Conservation (phyloP, 2,888 invertebrate genomes). For the Ariolimax columbianus region DNA sequence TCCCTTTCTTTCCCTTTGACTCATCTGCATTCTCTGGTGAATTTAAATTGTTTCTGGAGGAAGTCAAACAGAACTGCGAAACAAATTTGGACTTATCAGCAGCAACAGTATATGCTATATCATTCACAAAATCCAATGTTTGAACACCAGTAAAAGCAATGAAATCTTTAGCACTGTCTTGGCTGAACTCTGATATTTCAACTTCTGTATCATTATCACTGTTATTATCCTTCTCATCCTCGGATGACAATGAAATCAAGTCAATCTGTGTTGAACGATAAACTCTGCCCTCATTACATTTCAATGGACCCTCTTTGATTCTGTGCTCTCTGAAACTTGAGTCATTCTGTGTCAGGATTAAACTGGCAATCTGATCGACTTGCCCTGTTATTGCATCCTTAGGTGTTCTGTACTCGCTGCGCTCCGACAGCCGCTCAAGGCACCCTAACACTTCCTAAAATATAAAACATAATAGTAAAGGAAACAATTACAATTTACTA, state of each 20-base stretch:
- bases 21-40: background rate
- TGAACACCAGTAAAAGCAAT: background rate
- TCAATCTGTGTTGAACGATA: background rate
- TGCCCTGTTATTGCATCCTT: constrained; percentile 24
- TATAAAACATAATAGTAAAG: background rate
- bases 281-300: constrained; percentile 50
- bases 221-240: background rate
- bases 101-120: too few relatives aligned
- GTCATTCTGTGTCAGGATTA: background rate
- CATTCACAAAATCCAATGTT: background rate
- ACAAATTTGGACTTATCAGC: background rate
- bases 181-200: background rate
- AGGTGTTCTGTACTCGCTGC: constrained; percentile 69
- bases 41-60: background rate
- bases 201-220: background rate
- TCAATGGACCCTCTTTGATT: background rate
- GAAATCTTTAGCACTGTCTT: background rate
- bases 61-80: background rate
- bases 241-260: background rate
- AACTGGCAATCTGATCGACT: constrained; percentile 63
- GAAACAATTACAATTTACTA: background rate
- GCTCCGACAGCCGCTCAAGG: constrained; percentile 69
- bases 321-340: background rate
- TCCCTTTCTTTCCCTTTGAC: background rate
- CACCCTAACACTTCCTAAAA: constrained; percentile 67